These are phyloP conservation scores for Distichodus sexfasciatus DNA, from an alignment of 2,797 vertebrate genomes.

Conservation along the genomic window DNA sequence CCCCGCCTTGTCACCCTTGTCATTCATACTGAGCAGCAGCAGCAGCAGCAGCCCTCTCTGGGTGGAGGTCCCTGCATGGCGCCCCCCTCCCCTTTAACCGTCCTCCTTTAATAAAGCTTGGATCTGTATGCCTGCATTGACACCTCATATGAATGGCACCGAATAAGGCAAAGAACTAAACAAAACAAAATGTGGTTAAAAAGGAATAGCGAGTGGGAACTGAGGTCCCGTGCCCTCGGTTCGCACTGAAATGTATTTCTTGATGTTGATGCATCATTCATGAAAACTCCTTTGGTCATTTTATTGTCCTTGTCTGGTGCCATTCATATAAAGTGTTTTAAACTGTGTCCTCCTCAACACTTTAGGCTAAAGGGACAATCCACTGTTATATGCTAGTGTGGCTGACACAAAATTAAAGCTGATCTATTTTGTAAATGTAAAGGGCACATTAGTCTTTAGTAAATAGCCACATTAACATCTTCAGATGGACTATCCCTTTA, in stretches of 20 bases:
- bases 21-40: no score
- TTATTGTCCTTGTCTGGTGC: slow-evolving; percentile 31
- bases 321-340: slow-evolving; percentile 46
- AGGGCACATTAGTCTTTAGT: no score
- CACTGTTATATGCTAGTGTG: no score
- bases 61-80: slow-evolving; percentile 50
- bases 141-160: slow-evolving; percentile 43
- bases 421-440: no score
- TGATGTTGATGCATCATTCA: not conserved
- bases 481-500: no score
- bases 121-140: slow-evolving; percentile 21
- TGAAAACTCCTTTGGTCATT: not conserved
- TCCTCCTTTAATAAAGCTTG: slow-evolving; percentile 32
- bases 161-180: not conserved
- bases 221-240: not conserved
- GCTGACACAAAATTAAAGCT: no score
- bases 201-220: no score
- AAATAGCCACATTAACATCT: no score
- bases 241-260: not conserved
- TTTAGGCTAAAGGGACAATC: slow-evolving; percentile 41
- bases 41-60: slow-evolving; percentile 44
- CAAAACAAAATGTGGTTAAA: slow-evolving; percentile 4
- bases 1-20: no score
- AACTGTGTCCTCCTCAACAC: slow-evolving; percentile 24
- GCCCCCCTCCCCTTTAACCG: slow-evolving; percentile 3